Conservation (phyloP, 2,113 vertebrate species). For the Eudyptes chrysolophus region DNA sequence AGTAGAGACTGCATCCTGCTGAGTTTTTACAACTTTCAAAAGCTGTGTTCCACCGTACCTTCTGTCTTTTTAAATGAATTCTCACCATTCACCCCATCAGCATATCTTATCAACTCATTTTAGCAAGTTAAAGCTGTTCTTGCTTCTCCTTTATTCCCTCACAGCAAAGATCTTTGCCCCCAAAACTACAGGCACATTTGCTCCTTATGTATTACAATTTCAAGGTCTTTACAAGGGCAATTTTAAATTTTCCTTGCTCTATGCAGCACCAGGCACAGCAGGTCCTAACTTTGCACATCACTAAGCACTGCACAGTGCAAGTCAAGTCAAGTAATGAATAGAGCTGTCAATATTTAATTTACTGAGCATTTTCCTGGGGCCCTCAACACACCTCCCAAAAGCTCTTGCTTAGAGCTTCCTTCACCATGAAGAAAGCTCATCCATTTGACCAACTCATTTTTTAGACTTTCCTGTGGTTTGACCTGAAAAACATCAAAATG, state of each 20-base stretch:
- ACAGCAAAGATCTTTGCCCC: not conserved
- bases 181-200: not conserved
- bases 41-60: not conserved
- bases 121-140: not conserved
- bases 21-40: not conserved
- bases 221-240: not conserved
- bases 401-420: not conserved
- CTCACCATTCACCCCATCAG: not conserved
- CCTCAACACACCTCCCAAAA: not conserved
- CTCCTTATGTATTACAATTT: not conserved
- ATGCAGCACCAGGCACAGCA: not conserved
- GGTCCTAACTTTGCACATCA: not conserved
- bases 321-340: not conserved
- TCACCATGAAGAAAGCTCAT: not conserved
- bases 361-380: not conserved
- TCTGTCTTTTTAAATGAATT: not conserved
- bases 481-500: not conserved
- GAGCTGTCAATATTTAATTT: slow-evolving; percentile 27
- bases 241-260: not conserved
- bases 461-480: not conserved
- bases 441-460: slow-evolving; percentile 4
- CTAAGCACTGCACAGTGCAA: not conserved
- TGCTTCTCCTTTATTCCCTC: not conserved
- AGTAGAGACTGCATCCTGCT: not conserved
- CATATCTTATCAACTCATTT: not conserved